phyloP scores from a whole-genome alignment of 2,113 vertebrate genomes.

The Rhinoptilus africanus region DNA sequence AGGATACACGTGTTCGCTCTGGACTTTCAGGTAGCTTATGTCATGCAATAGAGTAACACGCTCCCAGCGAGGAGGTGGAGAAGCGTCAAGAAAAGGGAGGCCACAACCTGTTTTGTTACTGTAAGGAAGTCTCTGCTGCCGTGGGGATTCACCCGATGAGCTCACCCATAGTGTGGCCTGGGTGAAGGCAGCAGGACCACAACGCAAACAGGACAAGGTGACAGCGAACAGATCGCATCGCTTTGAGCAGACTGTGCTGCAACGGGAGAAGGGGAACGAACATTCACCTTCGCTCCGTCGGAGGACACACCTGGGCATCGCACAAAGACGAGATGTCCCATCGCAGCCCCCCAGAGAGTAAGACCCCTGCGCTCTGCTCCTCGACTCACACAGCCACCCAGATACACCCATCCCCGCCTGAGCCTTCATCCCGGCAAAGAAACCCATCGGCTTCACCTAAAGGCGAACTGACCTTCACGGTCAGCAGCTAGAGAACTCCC shows the following conservation, averaged over 20 bases:
- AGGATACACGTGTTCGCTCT: neutral
- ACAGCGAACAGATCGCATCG: neutral
- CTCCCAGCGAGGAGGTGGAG: neutral
- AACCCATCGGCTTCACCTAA: neutral
- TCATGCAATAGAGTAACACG: neutral
- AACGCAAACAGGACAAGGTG: too few species aligned
- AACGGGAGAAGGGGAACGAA: neutral
- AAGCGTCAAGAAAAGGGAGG: neutral
- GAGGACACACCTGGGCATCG: neutral
- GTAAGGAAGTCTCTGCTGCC: neutral
- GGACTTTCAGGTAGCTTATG: neutral
- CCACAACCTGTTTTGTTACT: neutral
- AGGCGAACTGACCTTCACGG: fast-evolving
- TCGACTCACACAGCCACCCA: neutral
- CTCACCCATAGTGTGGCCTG: neutral
- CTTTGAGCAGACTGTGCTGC: neutral
- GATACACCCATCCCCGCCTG: neutral
- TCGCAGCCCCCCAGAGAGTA: fast-evolving
- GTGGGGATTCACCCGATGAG: neutral
- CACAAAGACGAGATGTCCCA: fast-evolving
- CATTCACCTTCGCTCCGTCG: neutral
- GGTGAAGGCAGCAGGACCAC: neutral
- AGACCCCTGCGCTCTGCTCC: fast-evolving
- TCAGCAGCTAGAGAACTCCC: neutral
- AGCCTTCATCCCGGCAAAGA: fast-evolving